Conservation (phyloP, 2,113 vertebrate species). For the Sminthopsis crassicaudata region DNA sequence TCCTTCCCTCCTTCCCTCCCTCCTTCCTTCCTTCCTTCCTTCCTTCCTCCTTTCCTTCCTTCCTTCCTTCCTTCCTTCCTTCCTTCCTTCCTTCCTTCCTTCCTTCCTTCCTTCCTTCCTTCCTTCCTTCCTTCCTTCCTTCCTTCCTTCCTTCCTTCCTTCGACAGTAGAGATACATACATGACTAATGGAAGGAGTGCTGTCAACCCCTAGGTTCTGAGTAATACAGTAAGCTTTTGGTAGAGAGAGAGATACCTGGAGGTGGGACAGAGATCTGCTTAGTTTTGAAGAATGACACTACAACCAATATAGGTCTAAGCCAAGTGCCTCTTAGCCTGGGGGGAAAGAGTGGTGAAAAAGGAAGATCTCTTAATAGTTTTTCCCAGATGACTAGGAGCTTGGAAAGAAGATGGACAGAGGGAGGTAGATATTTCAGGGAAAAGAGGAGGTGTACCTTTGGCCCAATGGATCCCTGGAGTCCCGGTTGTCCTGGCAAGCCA, state of each 20-base stretch:
- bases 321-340: background rate
- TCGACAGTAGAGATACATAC: background rate
- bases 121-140: background rate
- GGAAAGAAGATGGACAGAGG: background rate
- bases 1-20: background rate
- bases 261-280: background rate
- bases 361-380: background rate
- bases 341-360: background rate
- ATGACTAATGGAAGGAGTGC: background rate
- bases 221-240: background rate
- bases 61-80: background rate
- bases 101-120: background rate
- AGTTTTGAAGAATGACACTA: background rate
- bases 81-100: background rate
- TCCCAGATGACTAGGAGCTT: background rate
- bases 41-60: background rate
- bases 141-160: background rate
- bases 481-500: conserved; percentile 88
- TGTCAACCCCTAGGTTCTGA: background rate
- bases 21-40: too few species aligned
- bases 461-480: conserved; percentile 86
- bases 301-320: background rate
- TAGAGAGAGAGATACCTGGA: background rate
- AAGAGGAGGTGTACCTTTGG: conserved; percentile 83
- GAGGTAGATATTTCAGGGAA: background rate